These are phyloP conservation scores for Catharus minimus DNA, from an alignment of 2,113 vertebrate species.

Conservation along the genomic window DNA sequence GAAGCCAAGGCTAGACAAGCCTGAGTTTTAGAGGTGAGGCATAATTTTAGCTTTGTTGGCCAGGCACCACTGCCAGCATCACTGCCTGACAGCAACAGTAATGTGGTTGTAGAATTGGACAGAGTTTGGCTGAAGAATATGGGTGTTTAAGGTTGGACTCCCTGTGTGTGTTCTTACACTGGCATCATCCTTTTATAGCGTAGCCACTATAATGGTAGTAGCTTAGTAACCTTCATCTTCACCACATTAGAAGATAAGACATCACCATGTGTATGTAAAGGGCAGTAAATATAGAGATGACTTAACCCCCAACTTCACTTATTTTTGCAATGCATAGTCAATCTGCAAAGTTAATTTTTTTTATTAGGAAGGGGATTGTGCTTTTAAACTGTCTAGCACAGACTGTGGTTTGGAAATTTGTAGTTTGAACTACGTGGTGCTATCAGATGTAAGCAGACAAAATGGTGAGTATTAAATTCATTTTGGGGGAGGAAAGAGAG, in stretches of 20 bases:
- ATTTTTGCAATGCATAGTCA: background rate
- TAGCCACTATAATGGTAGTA: background rate
- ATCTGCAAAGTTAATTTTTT: background rate
- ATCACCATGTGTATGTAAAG: background rate
- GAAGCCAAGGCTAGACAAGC: background rate
- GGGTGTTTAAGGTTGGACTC: background rate
- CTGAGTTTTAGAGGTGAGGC: background rate
- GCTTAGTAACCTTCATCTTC: background rate
- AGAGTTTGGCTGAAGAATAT: background rate
- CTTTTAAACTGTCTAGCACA: background rate
- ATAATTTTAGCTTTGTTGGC: accelerated
- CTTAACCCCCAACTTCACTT: accelerated
- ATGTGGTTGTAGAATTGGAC: background rate
- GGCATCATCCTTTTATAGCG: background rate
- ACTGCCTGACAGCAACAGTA: accelerated
- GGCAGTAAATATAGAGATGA: background rate
- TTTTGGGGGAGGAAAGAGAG: background rate
- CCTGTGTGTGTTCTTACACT: background rate
- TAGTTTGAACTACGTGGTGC: background rate
- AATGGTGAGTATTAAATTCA: background rate
- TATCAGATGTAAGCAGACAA: background rate
- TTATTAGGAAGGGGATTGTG: background rate
- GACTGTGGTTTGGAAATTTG: background rate
- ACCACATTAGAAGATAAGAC: background rate
- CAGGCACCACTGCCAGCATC: accelerated